Evolutionary conservation across 2,113 vertebrate genomes (phyloP).

Genomic region (Riparia riparia): DNA sequence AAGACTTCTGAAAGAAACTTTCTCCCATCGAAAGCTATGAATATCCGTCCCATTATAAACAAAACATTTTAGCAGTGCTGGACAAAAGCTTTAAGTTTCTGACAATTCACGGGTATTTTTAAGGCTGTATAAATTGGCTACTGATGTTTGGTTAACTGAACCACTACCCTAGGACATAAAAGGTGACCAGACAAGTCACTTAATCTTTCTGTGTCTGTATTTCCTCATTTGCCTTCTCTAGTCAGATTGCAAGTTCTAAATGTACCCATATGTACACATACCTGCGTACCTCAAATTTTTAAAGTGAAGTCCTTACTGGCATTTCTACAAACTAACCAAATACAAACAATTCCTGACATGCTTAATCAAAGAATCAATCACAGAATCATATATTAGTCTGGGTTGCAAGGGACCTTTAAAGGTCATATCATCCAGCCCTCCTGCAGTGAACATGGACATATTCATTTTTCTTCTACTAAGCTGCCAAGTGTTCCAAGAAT

Average conservation of each 20-base stretch:
- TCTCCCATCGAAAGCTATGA: neutral
- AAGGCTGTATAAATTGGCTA: neutral
- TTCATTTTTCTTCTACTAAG: neutral
- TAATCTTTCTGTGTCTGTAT: neutral
- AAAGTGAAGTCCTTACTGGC: neutral
- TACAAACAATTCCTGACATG: neutral
- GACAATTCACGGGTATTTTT: fast-evolving
- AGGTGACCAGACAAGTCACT: neutral
- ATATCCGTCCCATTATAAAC: neutral
- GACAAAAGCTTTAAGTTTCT: neutral
- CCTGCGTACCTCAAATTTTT: neutral
- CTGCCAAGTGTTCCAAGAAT: neutral
- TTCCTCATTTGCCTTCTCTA: neutral
- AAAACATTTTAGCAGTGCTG: neutral
- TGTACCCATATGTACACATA: neutral
- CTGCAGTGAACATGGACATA: neutral
- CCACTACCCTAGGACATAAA: neutral
- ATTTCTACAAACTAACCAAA: neutral
- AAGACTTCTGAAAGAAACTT: neutral
- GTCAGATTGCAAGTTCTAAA: neutral
- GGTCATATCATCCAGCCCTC: neutral
- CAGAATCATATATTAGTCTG: neutral
- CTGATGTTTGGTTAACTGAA: neutral
- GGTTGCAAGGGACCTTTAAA: neutral
- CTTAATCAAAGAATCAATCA: neutral